Evolutionary conservation across 2,888 invertebrate species (phyloP).

Genomic region (Trimorus sp.): DNA sequence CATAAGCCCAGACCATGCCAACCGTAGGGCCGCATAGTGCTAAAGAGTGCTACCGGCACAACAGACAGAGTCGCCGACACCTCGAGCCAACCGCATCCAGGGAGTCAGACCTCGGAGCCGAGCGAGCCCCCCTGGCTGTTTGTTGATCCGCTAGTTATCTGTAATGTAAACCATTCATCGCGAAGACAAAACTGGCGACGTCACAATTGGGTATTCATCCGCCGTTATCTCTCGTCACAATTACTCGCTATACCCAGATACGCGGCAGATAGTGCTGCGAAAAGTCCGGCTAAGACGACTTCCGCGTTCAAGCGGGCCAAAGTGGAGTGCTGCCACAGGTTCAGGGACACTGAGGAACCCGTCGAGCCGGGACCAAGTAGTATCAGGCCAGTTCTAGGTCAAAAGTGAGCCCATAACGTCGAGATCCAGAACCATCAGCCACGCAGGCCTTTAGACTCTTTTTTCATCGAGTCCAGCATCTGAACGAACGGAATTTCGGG

Average conservation of each 20-base stretch:
- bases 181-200: slow-evolving; percentile 49
- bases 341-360: not conserved
- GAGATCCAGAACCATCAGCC: no score
- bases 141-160: slow-evolving; percentile 37
- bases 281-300: slow-evolving; percentile 4
- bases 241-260: slow-evolving; percentile 19
- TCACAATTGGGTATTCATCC: slow-evolving; percentile 34
- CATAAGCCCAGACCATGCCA: no score
- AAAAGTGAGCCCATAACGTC: no score
- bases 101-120: not conserved
- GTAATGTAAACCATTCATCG: slow-evolving; percentile 51
- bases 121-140: slow-evolving; percentile 13
- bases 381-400: not conserved
- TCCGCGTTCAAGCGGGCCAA: slow-evolving; percentile 4
- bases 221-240: slow-evolving; percentile 25
- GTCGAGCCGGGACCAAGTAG: slow-evolving; percentile 1
- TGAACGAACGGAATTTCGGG: no score
- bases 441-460: no score
- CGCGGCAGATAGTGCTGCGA: not conserved
- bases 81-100: not conserved
- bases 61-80: not conserved
- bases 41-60: no score
- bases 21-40: no score
- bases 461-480: no score
- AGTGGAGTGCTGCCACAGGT: no score